These are phyloP conservation scores for Cherax destructor DNA, from an alignment of 1,140 invertebrate species.

Conservation along the genomic window DNA sequence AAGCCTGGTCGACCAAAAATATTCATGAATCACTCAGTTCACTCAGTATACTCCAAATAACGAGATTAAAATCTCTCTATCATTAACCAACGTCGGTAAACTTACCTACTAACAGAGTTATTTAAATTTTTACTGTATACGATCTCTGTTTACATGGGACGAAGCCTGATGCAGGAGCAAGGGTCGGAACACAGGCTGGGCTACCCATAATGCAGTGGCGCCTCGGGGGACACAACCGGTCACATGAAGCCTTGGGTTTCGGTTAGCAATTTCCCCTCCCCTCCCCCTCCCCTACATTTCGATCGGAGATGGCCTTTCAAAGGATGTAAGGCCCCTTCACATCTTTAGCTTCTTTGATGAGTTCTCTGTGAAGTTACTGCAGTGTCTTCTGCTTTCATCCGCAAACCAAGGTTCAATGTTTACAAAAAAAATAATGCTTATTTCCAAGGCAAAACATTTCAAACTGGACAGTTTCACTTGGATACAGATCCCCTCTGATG, in stretches of 20 bases:
- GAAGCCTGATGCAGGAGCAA: slow-evolving; percentile 1
- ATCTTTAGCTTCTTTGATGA: slow-evolving; percentile 56
- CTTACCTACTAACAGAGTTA: neutral
- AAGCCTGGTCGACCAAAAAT: neutral
- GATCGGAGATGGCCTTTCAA: slow-evolving; percentile 64
- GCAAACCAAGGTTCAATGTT: neutral
- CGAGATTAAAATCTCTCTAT: neutral
- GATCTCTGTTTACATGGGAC: neutral
- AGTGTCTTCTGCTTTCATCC: neutral
- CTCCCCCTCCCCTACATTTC: slow-evolving; percentile 46
- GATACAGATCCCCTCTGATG: slow-evolving; percentile 28
- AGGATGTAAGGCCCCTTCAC: slow-evolving; percentile 41
- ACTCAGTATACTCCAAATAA: neutral
- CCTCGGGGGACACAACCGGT: slow-evolving; percentile 70
- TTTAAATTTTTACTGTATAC: neutral
- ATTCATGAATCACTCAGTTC: neutral
- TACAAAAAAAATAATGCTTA: neutral
- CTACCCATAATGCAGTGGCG: slow-evolving; percentile 70
- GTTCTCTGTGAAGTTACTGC: neutral
- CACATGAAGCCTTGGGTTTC: slow-evolving; percentile 67
- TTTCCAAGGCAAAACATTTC: neutral
- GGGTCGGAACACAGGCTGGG: slow-evolving; percentile 53
- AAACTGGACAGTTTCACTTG: slow-evolving; percentile 42
- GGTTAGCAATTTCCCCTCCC: slow-evolving; percentile 57
- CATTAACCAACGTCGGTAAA: neutral